A percentile compares a stretch with the other conserved stretches of the same genome.
Evolutionary conservation across 2,888 invertebrate species (phyloP).

Genomic region (Aplocera efformata): DNA sequence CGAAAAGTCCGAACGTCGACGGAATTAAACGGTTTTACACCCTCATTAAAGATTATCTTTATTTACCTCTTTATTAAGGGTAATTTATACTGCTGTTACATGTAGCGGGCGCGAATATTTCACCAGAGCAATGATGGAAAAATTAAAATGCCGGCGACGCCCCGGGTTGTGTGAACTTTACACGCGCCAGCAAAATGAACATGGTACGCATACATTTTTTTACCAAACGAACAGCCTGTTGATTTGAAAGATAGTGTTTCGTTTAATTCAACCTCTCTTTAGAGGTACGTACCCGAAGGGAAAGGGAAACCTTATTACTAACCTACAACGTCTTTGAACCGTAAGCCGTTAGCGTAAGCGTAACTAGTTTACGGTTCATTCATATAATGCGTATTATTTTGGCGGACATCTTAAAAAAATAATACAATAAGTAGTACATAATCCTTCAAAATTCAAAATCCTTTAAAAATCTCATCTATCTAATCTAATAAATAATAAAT

Average conservation of each 20-base stretch:
- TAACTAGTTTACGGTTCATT: too few species aligned
- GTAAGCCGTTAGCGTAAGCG: too few species aligned
- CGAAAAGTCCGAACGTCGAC: constrained; percentile 3
- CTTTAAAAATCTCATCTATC: too few species aligned
- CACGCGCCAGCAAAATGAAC: constrained; percentile 23
- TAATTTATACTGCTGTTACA: constrained; percentile 23
- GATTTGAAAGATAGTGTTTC: constrained; percentile 2
- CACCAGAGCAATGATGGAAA: constrained; percentile 19
- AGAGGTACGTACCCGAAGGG: too few species aligned
- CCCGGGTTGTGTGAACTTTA: constrained; percentile 19
- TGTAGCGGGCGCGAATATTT: constrained; percentile 21
- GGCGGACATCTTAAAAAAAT: too few species aligned
- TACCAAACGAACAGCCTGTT: constrained; percentile 12
- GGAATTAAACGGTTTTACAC: constrained; percentile 21
- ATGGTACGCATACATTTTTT: constrained; percentile 22
- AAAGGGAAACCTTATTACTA: too few species aligned
- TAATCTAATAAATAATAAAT: too few species aligned
- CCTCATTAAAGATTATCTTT: constrained; percentile 23
- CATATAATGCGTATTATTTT: too few species aligned
- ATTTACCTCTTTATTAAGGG: constrained; percentile 23
- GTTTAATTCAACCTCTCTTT: constrained; percentile 1
- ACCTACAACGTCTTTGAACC: too few species aligned
- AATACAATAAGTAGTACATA: too few species aligned
- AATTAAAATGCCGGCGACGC: constrained; percentile 21
- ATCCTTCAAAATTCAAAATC: too few species aligned